Evolutionary conservation across 1,140 invertebrate genomes (phyloP), one percentile per base, ranked within the genome.

Genomic region (Centruroides sculpturatus): DNA sequence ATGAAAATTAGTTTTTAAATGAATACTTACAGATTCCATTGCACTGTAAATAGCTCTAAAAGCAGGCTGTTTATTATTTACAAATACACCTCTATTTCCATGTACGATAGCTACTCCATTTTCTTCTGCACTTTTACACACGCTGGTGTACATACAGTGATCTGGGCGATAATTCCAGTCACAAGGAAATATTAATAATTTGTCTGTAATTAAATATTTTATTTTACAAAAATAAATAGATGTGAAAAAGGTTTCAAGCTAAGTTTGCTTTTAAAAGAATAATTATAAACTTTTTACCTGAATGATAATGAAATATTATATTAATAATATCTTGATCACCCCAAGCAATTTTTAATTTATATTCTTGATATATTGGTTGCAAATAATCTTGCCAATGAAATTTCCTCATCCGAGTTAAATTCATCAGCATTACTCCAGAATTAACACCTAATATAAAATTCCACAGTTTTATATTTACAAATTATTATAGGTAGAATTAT

Each of bases 321-420:
- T 97, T 97, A 64, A 97, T 91, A 61, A 97, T 90, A 77, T 96
- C 92, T 75, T 97, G 93, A 76, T 97, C 92, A n/a, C 92, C 93
- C 89, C 89, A 96, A 4, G 88, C 91, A 54, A 96, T 90, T 69
- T 89, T 85, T 8, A 86, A 70, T 66, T 83, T 86, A 74, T 89
- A 96, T 71, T 88, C 83, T 66, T 87, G 82, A 73, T 89, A 87
- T 66, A 93, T 87, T 10, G 87, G 83, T 56, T 85, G 78, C 4
- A 96, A 81, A 72, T 90, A 86, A 61, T 85, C 78, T 49, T 83
- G 82, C 91, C 92, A 96, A 48, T 83, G 78, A 68, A 92, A 89
- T 55, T 80, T 71, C 66, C 92, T 77, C 85, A 97, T 89, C 68
- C 88, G 80, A 1, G 91, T 95, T 35, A 97, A 77, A 75, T 97